Evolutionary conservation across 2,888 invertebrate species (phyloP).

Genomic region (Acleris emargana): DNA sequence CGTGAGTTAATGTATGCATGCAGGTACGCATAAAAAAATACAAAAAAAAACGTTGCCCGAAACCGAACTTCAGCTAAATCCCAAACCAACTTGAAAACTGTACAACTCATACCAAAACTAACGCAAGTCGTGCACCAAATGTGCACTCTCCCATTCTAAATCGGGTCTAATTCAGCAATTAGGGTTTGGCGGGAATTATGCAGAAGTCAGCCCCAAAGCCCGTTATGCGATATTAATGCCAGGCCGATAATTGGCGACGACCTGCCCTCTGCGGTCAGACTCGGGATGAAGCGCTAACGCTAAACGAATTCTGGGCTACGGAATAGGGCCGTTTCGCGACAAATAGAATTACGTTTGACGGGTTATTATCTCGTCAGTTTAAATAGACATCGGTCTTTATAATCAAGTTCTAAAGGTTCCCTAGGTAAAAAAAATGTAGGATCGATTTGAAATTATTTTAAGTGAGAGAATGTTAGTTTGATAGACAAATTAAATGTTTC

Average conservation of each 20-base stretch:
- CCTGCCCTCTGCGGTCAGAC: conserved; percentile 6
- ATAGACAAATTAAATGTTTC: too few relatives aligned
- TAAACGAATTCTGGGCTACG: conserved; percentile 1
- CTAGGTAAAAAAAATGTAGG: too few relatives aligned
- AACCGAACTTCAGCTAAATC: too few relatives aligned
- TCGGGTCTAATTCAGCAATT: conserved; percentile 27
- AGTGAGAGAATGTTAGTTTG: too few relatives aligned
- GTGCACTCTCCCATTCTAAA: conserved; percentile 24
- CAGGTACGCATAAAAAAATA: too few relatives aligned
- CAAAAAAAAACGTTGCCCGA: too few relatives aligned
- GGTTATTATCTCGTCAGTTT: neutral
- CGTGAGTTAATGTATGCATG: too few relatives aligned
- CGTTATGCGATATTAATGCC: conserved; percentile 33
- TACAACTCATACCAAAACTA: conserved; percentile 13
- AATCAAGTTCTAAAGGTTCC: too few relatives aligned
- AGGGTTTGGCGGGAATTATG: conserved; percentile 24
- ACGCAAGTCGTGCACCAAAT: conserved; percentile 27
- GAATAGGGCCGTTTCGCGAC: conserved; percentile 3
- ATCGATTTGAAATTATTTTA: too few relatives aligned
- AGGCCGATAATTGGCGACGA: conserved; percentile 6
- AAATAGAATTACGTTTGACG: neutral
- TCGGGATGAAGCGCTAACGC: neutral
- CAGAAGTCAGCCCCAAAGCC: conserved; percentile 28
- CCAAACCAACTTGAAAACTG: conserved; percentile 3
- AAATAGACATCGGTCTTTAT: too few relatives aligned